Evolutionary conservation across 1,140 invertebrate genomes (phyloP), one percentile per base, ranked within the genome.

Genomic region (Phymastichus coffea): DNA sequence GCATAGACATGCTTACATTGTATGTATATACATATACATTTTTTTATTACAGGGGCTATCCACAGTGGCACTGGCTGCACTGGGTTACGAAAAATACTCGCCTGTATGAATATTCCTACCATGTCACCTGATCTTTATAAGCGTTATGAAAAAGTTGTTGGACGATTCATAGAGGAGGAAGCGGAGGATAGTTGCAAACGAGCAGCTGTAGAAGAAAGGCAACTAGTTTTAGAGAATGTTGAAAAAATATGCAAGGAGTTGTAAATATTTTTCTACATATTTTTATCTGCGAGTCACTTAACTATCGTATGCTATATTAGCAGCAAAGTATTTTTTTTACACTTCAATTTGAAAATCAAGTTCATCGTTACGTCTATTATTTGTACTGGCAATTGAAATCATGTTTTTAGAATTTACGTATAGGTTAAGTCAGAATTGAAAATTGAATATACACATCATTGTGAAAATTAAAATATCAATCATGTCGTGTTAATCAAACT

Each of bases 11-110:
- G n/a, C n/a, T n/a, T n/a, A n/a, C n/a, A n/a, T n/a, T n/a, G n/a
- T n/a, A n/a, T n/a, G n/a, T n/a, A 37, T 37, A 37, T 37, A 37
- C 15, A 8, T 9, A 20, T 10, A 14, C 25, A 44, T 23, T 8
- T 44, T 43, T 10, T 3, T 12, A 3, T 52, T 52, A 17, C 38
- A 63, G 53, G 62, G 51, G 54, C 26, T 41, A 43, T 59, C 28
- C 30, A 63, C 15, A 25, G 25, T 3, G 62, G 62, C 23, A 14
- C 49, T 19, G 56, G 61, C 25, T 15, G 20, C 1, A 49, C 40
- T 20, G 33, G 33, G 9, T 44, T 58, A 25, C 54, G 58, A 19
- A 63, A 63, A 59, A 17, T 63, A 28, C 51, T 60, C 12, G 52
- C 52, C 2, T 59, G 56, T 35, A 22, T 52, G 10, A 46, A 59